A percentile compares a stretch with the other conserved stretches of the same genome.
Conservation (phyloP, 2,797 vertebrate genomes). For the Channa striata region DNA sequence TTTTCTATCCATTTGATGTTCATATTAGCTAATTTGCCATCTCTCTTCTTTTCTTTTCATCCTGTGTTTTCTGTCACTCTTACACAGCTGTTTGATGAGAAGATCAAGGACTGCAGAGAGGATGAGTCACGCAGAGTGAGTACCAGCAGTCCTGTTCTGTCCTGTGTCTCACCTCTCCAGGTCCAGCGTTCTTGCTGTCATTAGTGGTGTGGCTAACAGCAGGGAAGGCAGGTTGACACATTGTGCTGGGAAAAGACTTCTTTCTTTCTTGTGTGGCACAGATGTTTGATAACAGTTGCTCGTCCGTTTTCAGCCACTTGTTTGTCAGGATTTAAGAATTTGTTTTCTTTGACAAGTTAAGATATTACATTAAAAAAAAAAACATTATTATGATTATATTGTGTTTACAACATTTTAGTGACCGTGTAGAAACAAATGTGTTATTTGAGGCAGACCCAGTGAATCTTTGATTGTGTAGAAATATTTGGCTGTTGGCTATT, state of each 20-base stretch:
- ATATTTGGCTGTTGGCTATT: no score
- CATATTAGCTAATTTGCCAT: conserved; percentile 22
- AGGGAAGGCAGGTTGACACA: conserved; percentile 14
- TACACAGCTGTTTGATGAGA: conserved; percentile 97
- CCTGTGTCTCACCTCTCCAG: conserved; percentile 24
- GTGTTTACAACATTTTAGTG: no score
- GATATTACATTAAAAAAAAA: no score
- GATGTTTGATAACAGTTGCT: neutral
- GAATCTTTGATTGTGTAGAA: neutral
- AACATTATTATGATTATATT: no score
- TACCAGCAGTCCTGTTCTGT: conserved; percentile 57
- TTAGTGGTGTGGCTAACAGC: conserved; percentile 36
- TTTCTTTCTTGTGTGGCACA: neutral
- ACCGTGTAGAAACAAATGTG: no score
- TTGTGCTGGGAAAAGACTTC: neutral
- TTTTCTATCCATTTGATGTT: conserved; percentile 7
- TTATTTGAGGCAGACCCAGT: neutral
- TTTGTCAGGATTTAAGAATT: neutral
- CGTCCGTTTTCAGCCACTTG: neutral
- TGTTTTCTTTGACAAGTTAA: neutral
- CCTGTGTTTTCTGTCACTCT: conserved; percentile 43
- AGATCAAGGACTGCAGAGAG: conserved; percentile 98
- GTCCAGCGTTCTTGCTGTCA: conserved; percentile 25
- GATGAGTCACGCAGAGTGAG: conserved; percentile 98
- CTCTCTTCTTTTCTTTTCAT: conserved; percentile 21